Conservation (phyloP, 2,888 invertebrate genomes). For the Limnephilus rhombicus region DNA sequence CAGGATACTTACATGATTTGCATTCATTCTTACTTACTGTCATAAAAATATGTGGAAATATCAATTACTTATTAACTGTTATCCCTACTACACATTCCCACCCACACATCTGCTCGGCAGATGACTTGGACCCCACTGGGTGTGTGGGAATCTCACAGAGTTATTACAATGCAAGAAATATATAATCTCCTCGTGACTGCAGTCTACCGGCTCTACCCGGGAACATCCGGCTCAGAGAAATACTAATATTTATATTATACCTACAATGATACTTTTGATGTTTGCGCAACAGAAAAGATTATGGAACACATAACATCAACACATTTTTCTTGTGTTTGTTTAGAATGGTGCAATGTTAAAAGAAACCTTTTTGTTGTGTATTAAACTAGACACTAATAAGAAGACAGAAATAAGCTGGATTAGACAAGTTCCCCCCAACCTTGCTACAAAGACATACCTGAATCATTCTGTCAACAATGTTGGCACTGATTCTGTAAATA, state of each 20-base stretch:
- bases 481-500: not conserved
- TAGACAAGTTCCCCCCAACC: not conserved
- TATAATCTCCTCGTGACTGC: not conserved
- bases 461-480: not conserved
- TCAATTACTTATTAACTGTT: not conserved
- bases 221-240: constrained; percentile 6
- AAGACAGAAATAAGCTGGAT: not conserved
- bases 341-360: not conserved
- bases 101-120: constrained; percentile 21
- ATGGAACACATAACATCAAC: constrained; percentile 11
- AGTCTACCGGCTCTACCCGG: not conserved
- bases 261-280: constrained; percentile 14
- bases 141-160: constrained; percentile 7
- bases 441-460: not conserved
- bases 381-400: not conserved
- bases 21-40: not conserved
- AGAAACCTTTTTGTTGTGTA: not conserved
- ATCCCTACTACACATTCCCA: not conserved
- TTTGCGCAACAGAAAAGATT: constrained; percentile 3
- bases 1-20: not conserved
- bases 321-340: constrained; percentile 9
- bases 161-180: constrained; percentile 10
- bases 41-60: constrained; percentile 1
- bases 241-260: not conserved
- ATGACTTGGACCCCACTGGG: constrained; percentile 13